Conservation (phyloP, 2,113 vertebrate species). For the Clarias gariepinus region DNA sequence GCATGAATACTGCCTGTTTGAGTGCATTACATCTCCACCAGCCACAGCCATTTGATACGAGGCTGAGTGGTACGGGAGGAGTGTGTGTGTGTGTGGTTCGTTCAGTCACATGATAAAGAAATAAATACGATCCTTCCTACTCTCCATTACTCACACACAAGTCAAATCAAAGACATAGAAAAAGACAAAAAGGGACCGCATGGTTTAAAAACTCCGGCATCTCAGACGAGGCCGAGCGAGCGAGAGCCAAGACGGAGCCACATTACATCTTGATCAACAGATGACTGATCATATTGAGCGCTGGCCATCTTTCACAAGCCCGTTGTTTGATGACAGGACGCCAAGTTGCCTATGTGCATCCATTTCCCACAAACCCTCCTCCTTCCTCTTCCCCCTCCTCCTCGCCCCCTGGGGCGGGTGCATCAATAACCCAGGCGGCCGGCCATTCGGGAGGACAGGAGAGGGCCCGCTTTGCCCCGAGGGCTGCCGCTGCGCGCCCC, state of each 20-base stretch:
- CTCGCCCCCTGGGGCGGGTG: slow-evolving; percentile 86
- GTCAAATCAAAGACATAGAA: slow-evolving; percentile 42
- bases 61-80: slow-evolving; percentile 29
- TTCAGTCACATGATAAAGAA: slow-evolving; percentile 5
- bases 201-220: slow-evolving; percentile 33
- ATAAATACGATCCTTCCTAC: slow-evolving; percentile 3
- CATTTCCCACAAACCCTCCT: slow-evolving; percentile 85
- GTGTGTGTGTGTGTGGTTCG: neutral
- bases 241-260: slow-evolving; percentile 44
- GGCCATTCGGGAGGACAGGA: slow-evolving; percentile 69
- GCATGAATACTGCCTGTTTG: slow-evolving; percentile 51
- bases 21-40: slow-evolving; percentile 53
- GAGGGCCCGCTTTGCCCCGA: slow-evolving; percentile 61
- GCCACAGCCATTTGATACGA: slow-evolving; percentile 50
- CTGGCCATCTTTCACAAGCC: slow-evolving; percentile 90
- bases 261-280: slow-evolving; percentile 97
- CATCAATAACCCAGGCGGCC: slow-evolving; percentile 90
- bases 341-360: slow-evolving; percentile 82
- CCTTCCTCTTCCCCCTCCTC: slow-evolving; percentile 71
- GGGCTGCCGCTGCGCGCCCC: slow-evolving; percentile 69
- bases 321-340: slow-evolving; percentile 95
- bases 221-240: neutral
- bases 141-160: neutral
- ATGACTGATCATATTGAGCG: slow-evolving; percentile 93
- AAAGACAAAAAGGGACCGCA: slow-evolving; percentile 28